Conservation (phyloP, 2,888 invertebrate genomes). For the Ormyrus rosae region DNA sequence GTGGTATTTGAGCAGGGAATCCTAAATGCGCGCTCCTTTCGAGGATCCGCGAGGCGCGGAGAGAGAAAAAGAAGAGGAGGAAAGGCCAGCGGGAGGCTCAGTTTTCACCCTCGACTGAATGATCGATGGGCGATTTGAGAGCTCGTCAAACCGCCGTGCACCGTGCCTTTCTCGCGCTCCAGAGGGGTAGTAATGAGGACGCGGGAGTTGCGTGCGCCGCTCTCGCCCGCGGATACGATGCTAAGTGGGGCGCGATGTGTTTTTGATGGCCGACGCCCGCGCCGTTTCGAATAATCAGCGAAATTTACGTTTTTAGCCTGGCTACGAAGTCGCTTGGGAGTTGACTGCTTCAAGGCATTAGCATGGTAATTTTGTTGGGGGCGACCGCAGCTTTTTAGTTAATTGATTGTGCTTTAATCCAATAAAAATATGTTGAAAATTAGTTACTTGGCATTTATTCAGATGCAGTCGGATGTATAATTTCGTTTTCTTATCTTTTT, state of each 20-base stretch:
- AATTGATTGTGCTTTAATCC: no score
- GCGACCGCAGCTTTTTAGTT: no score
- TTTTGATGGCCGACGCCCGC: constrained; percentile 25
- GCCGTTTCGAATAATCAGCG: neutral
- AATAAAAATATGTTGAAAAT: no score
- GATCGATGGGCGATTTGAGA: constrained; percentile 44
- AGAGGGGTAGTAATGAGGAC: constrained; percentile 3
- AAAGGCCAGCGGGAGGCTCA: constrained; percentile 7
- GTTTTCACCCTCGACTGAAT: constrained; percentile 41
- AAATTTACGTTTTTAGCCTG: no score
- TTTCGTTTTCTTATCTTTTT: no score
- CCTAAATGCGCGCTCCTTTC: neutral
- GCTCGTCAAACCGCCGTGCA: constrained; percentile 26
- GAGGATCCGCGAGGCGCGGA: constrained; percentile 10
- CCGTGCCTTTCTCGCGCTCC: neutral
- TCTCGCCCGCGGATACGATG: neutral
- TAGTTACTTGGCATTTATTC: neutral
- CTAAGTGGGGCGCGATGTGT: constrained; percentile 23
- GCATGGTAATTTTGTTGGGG: no score
- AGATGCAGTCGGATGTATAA: neutral
- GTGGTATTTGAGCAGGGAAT: constrained; percentile 8
- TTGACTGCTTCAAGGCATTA: no score
- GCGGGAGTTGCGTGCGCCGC: neutral
- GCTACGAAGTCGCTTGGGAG: no score
- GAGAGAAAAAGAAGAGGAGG: neutral